These are phyloP conservation scores for Hormiphora californensis DNA, from an alignment of 37 sponge, comb jelly and placozoan genomes.

Conservation along the genomic window DNA sequence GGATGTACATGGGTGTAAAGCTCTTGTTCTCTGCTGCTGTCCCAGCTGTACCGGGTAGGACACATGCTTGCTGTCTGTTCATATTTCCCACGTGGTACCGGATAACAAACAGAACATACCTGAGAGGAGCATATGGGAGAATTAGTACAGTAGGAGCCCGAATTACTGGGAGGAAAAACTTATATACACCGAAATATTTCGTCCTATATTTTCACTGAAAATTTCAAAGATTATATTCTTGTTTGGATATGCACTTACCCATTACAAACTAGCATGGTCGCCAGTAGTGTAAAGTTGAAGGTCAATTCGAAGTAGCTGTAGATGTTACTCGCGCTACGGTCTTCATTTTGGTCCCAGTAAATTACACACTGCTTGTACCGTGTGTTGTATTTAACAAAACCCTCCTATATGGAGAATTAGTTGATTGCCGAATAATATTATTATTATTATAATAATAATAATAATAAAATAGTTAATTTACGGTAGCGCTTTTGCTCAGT, in stretches of 20 bases:
- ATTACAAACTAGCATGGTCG: constrained; percentile 6
- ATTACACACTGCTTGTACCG: constrained; percentile 53
- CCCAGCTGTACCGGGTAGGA: background rate
- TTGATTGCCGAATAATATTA: too few species aligned
- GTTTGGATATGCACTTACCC: background rate
- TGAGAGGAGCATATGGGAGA: too few species aligned
- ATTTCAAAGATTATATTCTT: background rate
- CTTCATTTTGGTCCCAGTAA: background rate
- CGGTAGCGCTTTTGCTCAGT: too few species aligned
- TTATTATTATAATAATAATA: background rate
- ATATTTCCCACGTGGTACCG: constrained; percentile 29
- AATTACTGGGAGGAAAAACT: too few species aligned
- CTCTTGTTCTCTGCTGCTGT: background rate
- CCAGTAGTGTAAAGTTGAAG: constrained; percentile 29
- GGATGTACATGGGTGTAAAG: constrained; percentile 6
- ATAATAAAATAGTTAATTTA: background rate
- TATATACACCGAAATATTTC: background rate
- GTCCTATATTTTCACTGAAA: too few species aligned
- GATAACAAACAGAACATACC: constrained; percentile 39
- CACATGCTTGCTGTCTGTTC: constrained; percentile 7
- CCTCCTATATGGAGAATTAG: constrained; percentile 2
- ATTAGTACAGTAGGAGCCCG: too few species aligned
- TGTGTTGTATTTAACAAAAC: background rate
- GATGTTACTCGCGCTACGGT: background rate
- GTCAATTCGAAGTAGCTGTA: constrained; percentile 27